Evolutionary conservation across 2,888 invertebrate genomes (phyloP).

Genomic region (Erannis defoliaria): DNA sequence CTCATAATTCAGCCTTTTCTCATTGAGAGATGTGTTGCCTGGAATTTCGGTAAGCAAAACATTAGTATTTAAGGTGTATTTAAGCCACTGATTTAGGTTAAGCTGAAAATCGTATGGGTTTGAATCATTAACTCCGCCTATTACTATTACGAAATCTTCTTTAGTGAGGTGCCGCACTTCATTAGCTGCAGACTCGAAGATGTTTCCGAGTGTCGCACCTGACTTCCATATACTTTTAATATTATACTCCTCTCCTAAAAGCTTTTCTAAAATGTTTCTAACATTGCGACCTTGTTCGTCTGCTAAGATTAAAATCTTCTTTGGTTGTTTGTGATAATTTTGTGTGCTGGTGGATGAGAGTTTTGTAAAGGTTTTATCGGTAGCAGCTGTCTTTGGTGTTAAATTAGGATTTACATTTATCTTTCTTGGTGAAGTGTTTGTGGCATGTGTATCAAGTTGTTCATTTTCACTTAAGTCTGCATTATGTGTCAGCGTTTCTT

Average conservation of each 20-base stretch:
- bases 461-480: too few relatives aligned
- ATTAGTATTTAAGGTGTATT: neutral
- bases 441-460: too few relatives aligned
- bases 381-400: too few relatives aligned
- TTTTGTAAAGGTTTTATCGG: too few relatives aligned
- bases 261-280: neutral
- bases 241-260: neutral
- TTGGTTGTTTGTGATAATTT: neutral
- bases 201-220: neutral
- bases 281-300: slow-evolving; percentile 5
- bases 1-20: neutral
- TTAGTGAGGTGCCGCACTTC: neutral
- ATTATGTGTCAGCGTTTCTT: too few relatives aligned
- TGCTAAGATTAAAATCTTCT: neutral
- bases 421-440: too few relatives aligned
- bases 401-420: too few relatives aligned
- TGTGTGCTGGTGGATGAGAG: too few relatives aligned
- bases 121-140: neutral
- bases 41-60: slow-evolving; percentile 1
- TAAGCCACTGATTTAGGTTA: neutral
- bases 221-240: slow-evolving; percentile 1
- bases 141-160: neutral
- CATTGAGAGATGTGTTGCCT: neutral
- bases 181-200: neutral
- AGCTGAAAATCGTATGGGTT: neutral